Conservation (phyloP, 2,888 invertebrate genomes). For the Mythimna pallens region DNA sequence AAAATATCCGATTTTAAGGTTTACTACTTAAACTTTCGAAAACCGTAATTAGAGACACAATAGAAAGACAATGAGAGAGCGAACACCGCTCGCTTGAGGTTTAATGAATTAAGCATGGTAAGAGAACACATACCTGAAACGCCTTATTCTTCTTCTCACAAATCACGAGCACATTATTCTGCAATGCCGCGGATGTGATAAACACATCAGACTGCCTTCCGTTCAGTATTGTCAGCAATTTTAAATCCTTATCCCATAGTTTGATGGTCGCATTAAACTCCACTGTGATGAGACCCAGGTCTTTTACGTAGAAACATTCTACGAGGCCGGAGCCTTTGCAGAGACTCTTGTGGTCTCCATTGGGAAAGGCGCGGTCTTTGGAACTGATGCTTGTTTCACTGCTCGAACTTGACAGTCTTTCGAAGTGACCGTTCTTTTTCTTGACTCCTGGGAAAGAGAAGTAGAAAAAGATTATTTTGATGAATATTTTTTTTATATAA, state of each 20-base stretch:
- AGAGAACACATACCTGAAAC: conserved; percentile 78
- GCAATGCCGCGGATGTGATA: conserved; percentile 80
- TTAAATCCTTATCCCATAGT: conserved; percentile 80
- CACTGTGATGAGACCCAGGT: conserved; percentile 81
- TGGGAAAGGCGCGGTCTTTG: conserved; percentile 75
- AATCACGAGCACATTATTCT: conserved; percentile 81
- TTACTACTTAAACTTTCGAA: too few relatives aligned
- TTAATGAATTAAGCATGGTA: too few relatives aligned
- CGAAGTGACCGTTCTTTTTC: conserved; percentile 74
- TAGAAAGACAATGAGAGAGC: too few relatives aligned
- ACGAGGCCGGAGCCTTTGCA: conserved; percentile 77
- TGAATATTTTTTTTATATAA: too few relatives aligned
- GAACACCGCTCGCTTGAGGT: too few relatives aligned
- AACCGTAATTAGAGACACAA: too few relatives aligned
- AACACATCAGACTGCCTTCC: conserved; percentile 78
- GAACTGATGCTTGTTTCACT: conserved; percentile 80
- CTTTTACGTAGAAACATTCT: conserved; percentile 80
- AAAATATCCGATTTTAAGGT: too few relatives aligned
- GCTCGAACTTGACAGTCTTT: conserved; percentile 77
- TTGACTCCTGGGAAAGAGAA: conserved; percentile 73
- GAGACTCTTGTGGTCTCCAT: conserved; percentile 74
- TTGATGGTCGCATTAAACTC: conserved; percentile 84
- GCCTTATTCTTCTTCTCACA: conserved; percentile 81
- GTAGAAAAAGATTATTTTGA: not conserved
- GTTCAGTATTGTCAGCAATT: conserved; percentile 77